Evolutionary conservation across 1,140 invertebrate species (phyloP).

Genomic region (Habropoda laboriosa): DNA sequence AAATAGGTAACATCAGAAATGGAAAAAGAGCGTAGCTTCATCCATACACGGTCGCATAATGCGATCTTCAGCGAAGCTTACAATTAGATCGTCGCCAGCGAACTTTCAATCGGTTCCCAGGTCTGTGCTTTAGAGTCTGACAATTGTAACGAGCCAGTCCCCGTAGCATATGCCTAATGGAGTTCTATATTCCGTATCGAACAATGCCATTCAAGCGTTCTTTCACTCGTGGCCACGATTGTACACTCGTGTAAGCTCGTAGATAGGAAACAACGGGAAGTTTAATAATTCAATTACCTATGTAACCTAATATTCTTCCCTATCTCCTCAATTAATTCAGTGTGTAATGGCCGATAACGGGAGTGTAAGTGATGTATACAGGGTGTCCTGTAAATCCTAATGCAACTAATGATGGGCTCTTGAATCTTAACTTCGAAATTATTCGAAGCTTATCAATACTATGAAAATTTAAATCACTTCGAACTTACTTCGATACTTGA

Average conservation of each 20-base stretch:
- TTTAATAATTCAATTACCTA: slow-evolving; percentile 30
- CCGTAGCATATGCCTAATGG: not conserved
- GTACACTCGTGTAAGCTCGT: not conserved
- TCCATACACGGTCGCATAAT: too few relatives aligned
- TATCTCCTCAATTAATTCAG: slow-evolving; percentile 18
- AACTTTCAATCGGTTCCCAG: not conserved
- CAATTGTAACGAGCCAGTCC: not conserved
- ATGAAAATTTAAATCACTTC: too few relatives aligned
- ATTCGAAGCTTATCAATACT: too few relatives aligned
- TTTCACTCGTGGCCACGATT: not conserved
- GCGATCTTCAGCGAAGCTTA: not conserved
- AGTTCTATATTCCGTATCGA: not conserved
- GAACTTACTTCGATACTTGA: too few relatives aligned
- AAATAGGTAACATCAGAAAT: not conserved
- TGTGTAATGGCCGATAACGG: not conserved
- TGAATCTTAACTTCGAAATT: too few relatives aligned
- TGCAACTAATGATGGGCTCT: too few relatives aligned
- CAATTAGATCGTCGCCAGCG: not conserved
- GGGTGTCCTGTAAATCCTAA: too few relatives aligned
- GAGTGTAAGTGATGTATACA: not conserved
- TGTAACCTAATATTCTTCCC: slow-evolving; percentile 21
- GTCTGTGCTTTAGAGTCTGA: not conserved
- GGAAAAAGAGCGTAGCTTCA: not conserved
- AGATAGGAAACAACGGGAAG: slow-evolving; percentile 21
- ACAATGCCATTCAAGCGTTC: not conserved